Conservation (phyloP, 2,888 invertebrate species). For the Choreutis nemorana region DNA sequence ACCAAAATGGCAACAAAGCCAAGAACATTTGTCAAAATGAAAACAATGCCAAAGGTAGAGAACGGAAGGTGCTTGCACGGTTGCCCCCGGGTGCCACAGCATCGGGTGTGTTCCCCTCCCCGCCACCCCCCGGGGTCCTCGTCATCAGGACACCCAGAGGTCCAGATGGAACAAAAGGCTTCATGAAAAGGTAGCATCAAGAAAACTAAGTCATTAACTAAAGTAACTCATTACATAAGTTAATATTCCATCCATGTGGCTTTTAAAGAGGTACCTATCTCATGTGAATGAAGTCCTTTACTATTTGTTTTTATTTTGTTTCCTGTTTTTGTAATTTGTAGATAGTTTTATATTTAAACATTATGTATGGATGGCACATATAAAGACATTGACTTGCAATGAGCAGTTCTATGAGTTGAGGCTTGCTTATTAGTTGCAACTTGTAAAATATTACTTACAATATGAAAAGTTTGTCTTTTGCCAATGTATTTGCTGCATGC, state of each 20-base stretch:
- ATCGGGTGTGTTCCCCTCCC: constrained; percentile 45
- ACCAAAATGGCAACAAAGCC: constrained; percentile 22
- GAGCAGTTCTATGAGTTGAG: too few relatives aligned
- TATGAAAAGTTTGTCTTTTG: too few relatives aligned
- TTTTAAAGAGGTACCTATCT: constrained; percentile 14
- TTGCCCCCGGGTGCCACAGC: constrained; percentile 40
- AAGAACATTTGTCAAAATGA: constrained; percentile 31
- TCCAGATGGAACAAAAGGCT: constrained; percentile 76
- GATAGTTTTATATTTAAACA: too few relatives aligned
- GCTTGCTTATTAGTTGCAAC: too few relatives aligned
- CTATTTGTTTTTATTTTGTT: too few relatives aligned
- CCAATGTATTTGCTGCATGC: too few relatives aligned
- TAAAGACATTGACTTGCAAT: too few relatives aligned
- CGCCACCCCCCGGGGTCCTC: constrained; percentile 52
- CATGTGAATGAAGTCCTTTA: constrained; percentile 7
- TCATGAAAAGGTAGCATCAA: constrained; percentile 49
- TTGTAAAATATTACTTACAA: too few relatives aligned
- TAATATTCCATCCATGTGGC: constrained; percentile 30
- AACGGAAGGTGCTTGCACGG: constrained; percentile 45
- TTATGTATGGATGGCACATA: too few relatives aligned
- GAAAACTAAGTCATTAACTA: constrained; percentile 7
- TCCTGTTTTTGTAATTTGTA: too few relatives aligned
- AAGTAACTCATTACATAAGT: constrained; percentile 19
- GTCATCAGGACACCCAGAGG: constrained; percentile 79
- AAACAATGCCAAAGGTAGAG: constrained; percentile 43